Evolutionary conservation across 1,140 invertebrate species (phyloP), one percentile per base, ranked within the genome.

Genomic region (Drosophila watanabei): DNA sequence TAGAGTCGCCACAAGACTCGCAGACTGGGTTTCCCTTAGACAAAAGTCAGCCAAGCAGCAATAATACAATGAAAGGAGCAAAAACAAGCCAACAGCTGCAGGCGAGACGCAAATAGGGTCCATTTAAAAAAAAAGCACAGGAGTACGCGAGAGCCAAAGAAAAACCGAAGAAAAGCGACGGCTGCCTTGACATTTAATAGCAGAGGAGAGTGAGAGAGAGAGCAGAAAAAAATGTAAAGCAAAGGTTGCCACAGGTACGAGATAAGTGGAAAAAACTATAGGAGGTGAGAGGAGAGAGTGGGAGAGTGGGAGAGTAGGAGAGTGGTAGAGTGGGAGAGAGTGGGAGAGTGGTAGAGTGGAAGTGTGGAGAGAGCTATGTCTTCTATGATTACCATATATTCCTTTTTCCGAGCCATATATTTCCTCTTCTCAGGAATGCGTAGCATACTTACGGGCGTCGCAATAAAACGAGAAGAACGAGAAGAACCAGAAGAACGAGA

Each of bases 101-200:
- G 77, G 82, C 82, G 39, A 85, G 78, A 77, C 82, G 48, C 63
- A 56, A 54, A 71, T 71, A 73, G 30, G 71, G 68, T 58, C 48
- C 46, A 35, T 35, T 3, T 20, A n/a, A n/a, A 46, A 37, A 30
- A 70, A 48, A 46, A 62, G 33, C 20, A 37, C 7, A 14, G 43
- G 30, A 30, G n/a, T n/a, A n/a, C n/a, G n/a, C n/a, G n/a, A n/a
- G n/a, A n/a, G 24, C 24, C 59, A 30, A 32, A 51, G 60, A 35
- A 48, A 59, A 46, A 64, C 59, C 32, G 61, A 41, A 41, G 51
- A 59, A 66, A 75, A 49, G 41, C 57, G 51, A 48, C 66, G 71
- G 52, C 83, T 87, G 70, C 84, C 83, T 87, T 87, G 84, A 80
- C 83, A 87, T 87, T 87, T 87, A 87, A 76, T 71, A 57, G 54